Conservation (phyloP, 2,888 invertebrate genomes). For the Polymixis lichenea region DNA sequence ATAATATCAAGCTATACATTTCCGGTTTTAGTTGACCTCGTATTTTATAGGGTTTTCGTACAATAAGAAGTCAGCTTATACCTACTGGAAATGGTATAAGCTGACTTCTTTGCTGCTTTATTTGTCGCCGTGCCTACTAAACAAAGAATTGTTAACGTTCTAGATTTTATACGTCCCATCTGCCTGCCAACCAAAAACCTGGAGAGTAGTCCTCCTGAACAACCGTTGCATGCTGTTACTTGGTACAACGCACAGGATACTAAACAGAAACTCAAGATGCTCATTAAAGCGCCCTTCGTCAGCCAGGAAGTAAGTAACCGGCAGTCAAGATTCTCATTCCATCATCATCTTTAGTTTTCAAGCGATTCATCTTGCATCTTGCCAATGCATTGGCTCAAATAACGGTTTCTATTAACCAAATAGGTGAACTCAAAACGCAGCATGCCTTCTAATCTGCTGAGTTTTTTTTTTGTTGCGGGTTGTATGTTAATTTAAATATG, state of each 20-base stretch:
- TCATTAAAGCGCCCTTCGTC: constrained; percentile 13
- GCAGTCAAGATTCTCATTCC: background rate
- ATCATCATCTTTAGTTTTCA: background rate
- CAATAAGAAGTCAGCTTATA: too few species aligned
- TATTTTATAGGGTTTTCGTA: too few species aligned
- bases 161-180: constrained; percentile 49
- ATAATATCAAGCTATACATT: too few species aligned
- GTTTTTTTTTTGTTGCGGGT: too few species aligned
- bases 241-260: background rate
- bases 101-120: too few species aligned
- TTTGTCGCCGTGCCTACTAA: too few species aligned
- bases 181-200: constrained; percentile 33
- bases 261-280: background rate
- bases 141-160: background rate
- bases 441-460: too few species aligned
- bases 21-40: too few species aligned
- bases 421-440: background rate
- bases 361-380: background rate
- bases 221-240: constrained; percentile 12
- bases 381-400: background rate
- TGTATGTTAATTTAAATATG: too few species aligned
- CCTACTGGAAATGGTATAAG: too few species aligned
- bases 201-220: constrained; percentile 9
- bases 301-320: constrained; percentile 25
- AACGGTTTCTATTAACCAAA: background rate